Base-by-base conservation (phyloP, 2,888 invertebrate genomes). In the Lysandra coridon region DNA sequence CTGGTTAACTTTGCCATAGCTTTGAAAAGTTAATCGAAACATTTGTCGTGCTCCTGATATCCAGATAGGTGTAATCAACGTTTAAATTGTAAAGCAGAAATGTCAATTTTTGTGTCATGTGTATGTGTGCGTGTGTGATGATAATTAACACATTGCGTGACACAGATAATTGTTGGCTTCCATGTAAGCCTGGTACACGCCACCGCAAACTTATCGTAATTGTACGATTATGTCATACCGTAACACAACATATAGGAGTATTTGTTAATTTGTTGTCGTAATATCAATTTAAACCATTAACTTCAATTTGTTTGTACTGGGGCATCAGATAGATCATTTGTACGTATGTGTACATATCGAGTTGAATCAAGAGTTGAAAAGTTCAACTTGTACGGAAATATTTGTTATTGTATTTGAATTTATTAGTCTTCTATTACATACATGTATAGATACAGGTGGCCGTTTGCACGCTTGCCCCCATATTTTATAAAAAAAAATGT, bases 121-220 rank as follows among this genome's bases (percentile, higher is more conserved):
- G 78, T 60, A 78, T 64, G 62, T 76, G 37, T 80, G 80, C 80
- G 81, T 83, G 81, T 81, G 81, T 73, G 69, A 80, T 86, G 86
- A 89, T 90, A 91, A 92, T 91, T 90, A 90, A 87, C 86, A 83
- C 88, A 88, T 92, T 86, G 92, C 92, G 91, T 92, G 92, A 87
- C 90, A 87, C 82, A 81, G 82, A 87, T 90, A 89, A 92, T 92
- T 90, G 91, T 88, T 87, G 88, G 86, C 88, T 89, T 86, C 85
- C 82, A 85, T 87, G 87, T 87, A 86, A 87, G 88, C 87, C 86
- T 85, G 76, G 73, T 80, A 88, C 87, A 89, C 87, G 88, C 89
- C 83, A 87, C 87, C 85, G 84, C 85, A 82, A 86, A 88, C 83
- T 88, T 85, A 88, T 87, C 85, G 84, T 90, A 90, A 91, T 91